Conservation (phyloP, 1,140 invertebrate genomes). For the Drosophila saltans region DNA sequence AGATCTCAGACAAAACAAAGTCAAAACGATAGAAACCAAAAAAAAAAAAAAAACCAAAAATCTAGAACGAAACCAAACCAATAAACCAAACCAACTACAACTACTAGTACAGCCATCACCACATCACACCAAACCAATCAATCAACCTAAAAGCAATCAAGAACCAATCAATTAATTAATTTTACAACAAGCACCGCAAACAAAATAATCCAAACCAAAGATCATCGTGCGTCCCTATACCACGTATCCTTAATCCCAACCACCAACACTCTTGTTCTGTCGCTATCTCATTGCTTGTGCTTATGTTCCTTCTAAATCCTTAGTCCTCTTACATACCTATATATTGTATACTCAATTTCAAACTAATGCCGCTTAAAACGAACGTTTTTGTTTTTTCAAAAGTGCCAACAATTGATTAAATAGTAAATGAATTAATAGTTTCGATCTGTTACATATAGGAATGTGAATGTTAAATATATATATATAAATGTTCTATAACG, state of each 20-base stretch:
- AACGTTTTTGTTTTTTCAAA: conserved; percentile 11
- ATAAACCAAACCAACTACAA: conserved; percentile 63
- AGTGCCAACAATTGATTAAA: neutral
- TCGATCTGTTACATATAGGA: no score
- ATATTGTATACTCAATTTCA: conserved; percentile 47
- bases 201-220: conserved; percentile 28
- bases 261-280: conserved; percentile 44
- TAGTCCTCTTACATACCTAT: conserved; percentile 37
- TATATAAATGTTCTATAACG: no score
- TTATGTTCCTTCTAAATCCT: conserved; percentile 50
- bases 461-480: no score
- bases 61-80: conserved; percentile 42
- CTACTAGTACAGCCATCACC: conserved; percentile 62
- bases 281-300: conserved; percentile 55
- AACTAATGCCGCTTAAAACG: conserved; percentile 28
- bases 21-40: conserved; percentile 7
- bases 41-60: conserved; percentile 34
- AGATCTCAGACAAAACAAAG: conserved; percentile 16
- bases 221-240: conserved; percentile 66
- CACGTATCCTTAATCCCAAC: conserved; percentile 58
- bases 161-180: conserved; percentile 44
- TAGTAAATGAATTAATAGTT: neutral
- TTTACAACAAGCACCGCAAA: conserved; percentile 67
- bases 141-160: conserved; percentile 22
- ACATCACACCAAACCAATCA: conserved; percentile 70